Percentiles rank a stretch among this genome's conserved stretches.
Evolutionary conservation across 2,113 vertebrate genomes (phyloP).

Genomic region (Sakesphorus luctuosus): DNA sequence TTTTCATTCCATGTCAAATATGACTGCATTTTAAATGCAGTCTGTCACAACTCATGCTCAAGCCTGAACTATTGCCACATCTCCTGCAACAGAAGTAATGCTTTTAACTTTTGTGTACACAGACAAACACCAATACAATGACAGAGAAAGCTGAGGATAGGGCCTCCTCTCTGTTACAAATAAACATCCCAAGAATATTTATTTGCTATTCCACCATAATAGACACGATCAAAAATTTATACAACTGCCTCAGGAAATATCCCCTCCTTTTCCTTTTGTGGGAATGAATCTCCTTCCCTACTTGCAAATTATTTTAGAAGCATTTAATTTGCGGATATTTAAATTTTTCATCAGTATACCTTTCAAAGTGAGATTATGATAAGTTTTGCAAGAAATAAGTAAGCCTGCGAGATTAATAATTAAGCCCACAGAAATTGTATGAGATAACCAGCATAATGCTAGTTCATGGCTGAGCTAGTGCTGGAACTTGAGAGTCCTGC

Average conservation of each 20-base stretch:
- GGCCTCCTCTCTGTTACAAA: background rate
- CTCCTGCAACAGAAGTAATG: background rate
- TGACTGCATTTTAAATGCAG: background rate
- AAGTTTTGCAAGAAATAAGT: conserved; percentile 39
- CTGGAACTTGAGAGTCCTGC: conserved; percentile 64
- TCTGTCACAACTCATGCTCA: background rate
- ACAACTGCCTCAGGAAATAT: background rate
- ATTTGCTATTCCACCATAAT: background rate
- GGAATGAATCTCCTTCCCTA: conserved; percentile 9
- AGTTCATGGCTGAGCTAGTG: conserved; percentile 33
- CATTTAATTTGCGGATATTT: conserved; percentile 41
- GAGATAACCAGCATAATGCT: conserved; percentile 18
- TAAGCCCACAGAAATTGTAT: conserved; percentile 16
- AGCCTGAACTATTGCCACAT: background rate
- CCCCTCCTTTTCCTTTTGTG: conserved; percentile 21
- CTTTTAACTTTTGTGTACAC: background rate
- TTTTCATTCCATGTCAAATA: background rate
- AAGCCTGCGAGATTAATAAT: conserved; percentile 15
- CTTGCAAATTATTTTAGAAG: conserved; percentile 53
- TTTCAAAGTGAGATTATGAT: conserved; percentile 41
- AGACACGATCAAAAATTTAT: background rate
- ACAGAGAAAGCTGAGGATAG: background rate
- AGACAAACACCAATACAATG: background rate
- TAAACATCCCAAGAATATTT: background rate
- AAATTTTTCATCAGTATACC: conserved; percentile 3